Evolutionary conservation across 2,888 invertebrate species (phyloP), one percentile per base, ranked within the genome.

Genomic region (Sminthurides aquaticus): DNA sequence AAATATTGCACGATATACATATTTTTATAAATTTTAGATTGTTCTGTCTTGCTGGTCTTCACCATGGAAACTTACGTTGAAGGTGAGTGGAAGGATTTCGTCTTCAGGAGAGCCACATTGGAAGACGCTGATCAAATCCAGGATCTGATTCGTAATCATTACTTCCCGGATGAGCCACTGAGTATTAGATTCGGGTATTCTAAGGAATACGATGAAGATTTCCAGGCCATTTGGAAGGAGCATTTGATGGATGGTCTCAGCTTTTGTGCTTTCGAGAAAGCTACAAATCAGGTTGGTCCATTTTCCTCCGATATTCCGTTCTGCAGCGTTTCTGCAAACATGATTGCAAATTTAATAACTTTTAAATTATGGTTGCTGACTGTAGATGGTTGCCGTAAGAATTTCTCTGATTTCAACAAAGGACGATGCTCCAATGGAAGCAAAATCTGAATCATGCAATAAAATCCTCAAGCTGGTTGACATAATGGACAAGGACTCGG

Each of bases 211-310:
- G 64, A 26, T 2, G 59, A 49, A 20, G 64, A 64, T 48, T 62
- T 62, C 25, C 18, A 55, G 3, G 22, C 25, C 15, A 26, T 62
- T 28, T 62, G 62, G 62, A 48, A 22, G 2, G 3, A 22, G 3
- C 34, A 55, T n/a, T 18, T 62, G 15, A 3, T 27, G 1, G 43
- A 66, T 29, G 29, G 34, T 15, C 54, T 62, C 3, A 62, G 62
- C 48, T 62, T 66, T 27, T n/a, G 54, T 11, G 66, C 60, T 8
- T n/a, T 63, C 20, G 56, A 66, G 34, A 63, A 55, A 27, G 66
- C 28, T 15, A 56, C 62, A 3, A 60, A 60, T 28, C 52, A 63
- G 55, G 66, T 66, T 52, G 52, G 52, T 3, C 24, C 3, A 11
- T 5, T 34, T 34, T n/a, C n/a, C n/a, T n/a, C n/a, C n/a, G n/a